Base-by-base conservation (phyloP, 2,797 vertebrate genomes). In the Danio albolineatus region DNA sequence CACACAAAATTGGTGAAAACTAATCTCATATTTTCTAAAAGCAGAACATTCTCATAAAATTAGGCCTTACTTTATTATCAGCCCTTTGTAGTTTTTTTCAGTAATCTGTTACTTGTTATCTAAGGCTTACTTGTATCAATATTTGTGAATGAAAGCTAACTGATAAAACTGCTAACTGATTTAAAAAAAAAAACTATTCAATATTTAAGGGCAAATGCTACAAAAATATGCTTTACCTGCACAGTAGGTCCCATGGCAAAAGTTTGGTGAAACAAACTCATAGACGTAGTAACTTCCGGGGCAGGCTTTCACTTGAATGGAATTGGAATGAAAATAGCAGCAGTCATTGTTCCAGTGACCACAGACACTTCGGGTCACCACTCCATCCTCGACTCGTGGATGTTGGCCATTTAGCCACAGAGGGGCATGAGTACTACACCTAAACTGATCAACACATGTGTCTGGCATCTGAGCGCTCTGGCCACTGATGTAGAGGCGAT, bases 321-420 rank as follows among this genome's bases (percentile, higher is more conserved):
- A 59, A 72, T 16, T 38, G 6, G 78, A 80, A 0, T 48, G 60
- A 13, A 79, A 73, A 57, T 0, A 54, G 46, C 78, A 80, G 70
- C 78, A 80, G 39, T 73, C 1, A 5, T 12, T 16, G 2, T 7
- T 9, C 59, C 49, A 54, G 60, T 62, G 53, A 43, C 69, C 69
- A 4, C 78, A 80, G n/a, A 80, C 60, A 56, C 1, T 28, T 59
- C 54, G 39, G 3, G 39, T 28, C 16, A 73, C 70, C 53, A 73
- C 54, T 36, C 70, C 70, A 59, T 80, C 78, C 8, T 65, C 49
- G 14, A 73, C 41, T 17, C 1, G 17, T 12, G 81, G 81, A 19
- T 82, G 81, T 17, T 64, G 14, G 54, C 49, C 64, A 4, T 79
- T 83, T 10, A 79, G 49, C 81, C 81, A 83, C 12, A 83, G 49